Conservation (phyloP, 2,113 vertebrate genomes). For the Toxostoma redivivum region DNA sequence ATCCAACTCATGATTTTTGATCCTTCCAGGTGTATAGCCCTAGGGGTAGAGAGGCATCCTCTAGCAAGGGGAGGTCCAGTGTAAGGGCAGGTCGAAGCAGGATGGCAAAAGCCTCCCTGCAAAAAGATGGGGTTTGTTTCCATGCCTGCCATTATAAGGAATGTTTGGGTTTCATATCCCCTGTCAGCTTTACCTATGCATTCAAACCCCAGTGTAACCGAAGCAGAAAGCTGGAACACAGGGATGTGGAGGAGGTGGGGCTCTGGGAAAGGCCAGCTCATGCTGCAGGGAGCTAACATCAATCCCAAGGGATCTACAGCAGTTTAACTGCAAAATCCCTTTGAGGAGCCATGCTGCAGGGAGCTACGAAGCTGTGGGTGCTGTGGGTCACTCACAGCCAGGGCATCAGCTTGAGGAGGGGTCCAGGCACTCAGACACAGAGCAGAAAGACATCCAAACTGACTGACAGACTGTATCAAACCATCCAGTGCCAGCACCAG, state of each 20-base stretch:
- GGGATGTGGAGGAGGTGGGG: not conserved
- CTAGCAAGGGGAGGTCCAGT: not conserved
- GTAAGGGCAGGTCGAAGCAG: not conserved
- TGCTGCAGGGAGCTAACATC: not conserved
- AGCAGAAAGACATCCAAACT: not conserved
- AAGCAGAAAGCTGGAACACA: not conserved
- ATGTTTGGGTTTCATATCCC: not conserved
- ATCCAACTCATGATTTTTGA: not conserved
- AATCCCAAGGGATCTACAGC: not conserved
- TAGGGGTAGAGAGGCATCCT: not conserved
- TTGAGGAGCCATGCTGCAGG: not conserved
- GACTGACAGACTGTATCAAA: not conserved
- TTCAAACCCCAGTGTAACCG: rapidly evolving
- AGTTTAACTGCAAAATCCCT: not conserved
- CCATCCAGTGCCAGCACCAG: rapidly evolving
- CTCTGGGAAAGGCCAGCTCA: not conserved
- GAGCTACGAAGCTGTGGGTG: rapidly evolving
- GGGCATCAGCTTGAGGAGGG: not conserved
- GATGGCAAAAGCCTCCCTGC: not conserved
- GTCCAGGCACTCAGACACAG: not conserved
- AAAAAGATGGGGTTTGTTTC: not conserved
- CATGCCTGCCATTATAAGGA: not conserved
- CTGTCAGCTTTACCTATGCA: not conserved
- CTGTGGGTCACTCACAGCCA: not conserved
- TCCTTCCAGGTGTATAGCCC: not conserved